Evolutionary conservation across 1,140 invertebrate genomes (phyloP).

Genomic region (Globodera rostochiensis): DNA sequence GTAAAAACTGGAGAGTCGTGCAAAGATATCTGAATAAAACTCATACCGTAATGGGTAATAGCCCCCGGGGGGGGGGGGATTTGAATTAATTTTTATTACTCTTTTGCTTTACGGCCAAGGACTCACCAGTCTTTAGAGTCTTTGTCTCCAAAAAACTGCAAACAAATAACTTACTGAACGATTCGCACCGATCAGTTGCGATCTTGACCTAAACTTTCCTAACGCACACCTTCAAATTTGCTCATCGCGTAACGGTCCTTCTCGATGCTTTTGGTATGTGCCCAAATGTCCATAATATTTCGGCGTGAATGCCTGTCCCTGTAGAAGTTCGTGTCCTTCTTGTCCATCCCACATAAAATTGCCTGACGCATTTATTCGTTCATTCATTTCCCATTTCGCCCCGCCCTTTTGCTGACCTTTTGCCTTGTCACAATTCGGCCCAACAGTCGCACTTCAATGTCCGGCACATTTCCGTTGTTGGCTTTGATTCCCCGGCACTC

Average conservation of each 20-base stretch:
- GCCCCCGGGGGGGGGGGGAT: too few relatives aligned
- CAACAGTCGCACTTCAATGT: constrained; percentile 58
- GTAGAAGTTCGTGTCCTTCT: constrained; percentile 57
- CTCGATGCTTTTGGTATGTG: constrained; percentile 58
- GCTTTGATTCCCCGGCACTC: constrained; percentile 46
- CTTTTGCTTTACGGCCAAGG: too few relatives aligned
- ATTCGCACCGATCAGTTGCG: too few relatives aligned
- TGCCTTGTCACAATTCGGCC: constrained; percentile 58
- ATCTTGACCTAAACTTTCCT: too few relatives aligned
- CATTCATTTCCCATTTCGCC: constrained; percentile 12
- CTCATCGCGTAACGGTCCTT: constrained; percentile 55
- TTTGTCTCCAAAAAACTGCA: too few relatives aligned
- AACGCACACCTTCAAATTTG: constrained; percentile 55
- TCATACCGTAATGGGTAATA: too few relatives aligned
- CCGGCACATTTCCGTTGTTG: constrained; percentile 34
- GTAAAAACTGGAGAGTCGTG: constrained; percentile 52
- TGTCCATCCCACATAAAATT: constrained; percentile 53
- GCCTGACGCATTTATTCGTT: constrained; percentile 42
- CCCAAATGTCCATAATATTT: constrained; percentile 64
- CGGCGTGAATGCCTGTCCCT: constrained; percentile 51
- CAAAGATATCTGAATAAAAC: constrained; percentile 54
- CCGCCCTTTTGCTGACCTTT: constrained; percentile 41
- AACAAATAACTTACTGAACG: too few relatives aligned
- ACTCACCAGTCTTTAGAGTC: too few relatives aligned
- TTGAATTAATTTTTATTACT: too few relatives aligned